A percentile compares a stretch with the other conserved stretches of the same genome.
phyloP scores from a whole-genome alignment of 2,797 vertebrate species.

The Tarsius wallacei region DNA sequence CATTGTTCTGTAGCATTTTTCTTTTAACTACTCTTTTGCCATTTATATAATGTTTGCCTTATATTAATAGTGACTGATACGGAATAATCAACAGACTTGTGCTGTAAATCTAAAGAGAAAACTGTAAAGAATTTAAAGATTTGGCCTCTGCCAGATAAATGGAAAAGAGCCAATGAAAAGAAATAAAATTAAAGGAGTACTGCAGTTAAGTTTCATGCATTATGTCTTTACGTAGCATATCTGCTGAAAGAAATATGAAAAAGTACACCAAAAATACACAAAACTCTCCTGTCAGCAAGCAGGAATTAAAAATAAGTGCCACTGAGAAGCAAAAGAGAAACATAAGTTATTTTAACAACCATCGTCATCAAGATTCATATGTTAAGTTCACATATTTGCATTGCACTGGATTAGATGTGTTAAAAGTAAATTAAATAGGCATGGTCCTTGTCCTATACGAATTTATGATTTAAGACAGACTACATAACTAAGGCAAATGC shows the following conservation, averaged over 20 bases:
- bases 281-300: slow-evolving; percentile 60
- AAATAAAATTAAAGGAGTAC: slow-evolving; percentile 74
- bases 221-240: slow-evolving; percentile 56
- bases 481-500: slow-evolving; percentile 36
- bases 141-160: slow-evolving; percentile 66
- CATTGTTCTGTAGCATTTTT: slow-evolving; percentile 60
- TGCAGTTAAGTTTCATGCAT: slow-evolving; percentile 62
- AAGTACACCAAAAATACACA: neutral
- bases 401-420: slow-evolving; percentile 54
- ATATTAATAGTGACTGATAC: slow-evolving; percentile 73
- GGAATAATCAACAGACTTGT: slow-evolving; percentile 74
- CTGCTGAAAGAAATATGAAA: slow-evolving; percentile 73
- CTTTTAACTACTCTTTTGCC: slow-evolving; percentile 59
- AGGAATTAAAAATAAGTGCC: slow-evolving; percentile 58
- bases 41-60: slow-evolving; percentile 77
- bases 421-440: slow-evolving; percentile 76
- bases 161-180: slow-evolving; percentile 59
- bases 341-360: slow-evolving; percentile 68
- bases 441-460: slow-evolving; percentile 27
- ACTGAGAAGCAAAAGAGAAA: slow-evolving; percentile 61
- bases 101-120: slow-evolving; percentile 79
- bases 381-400: slow-evolving; percentile 62
- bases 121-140: slow-evolving; percentile 72
- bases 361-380: slow-evolving; percentile 53
- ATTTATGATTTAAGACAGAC: slow-evolving; percentile 70